Evolutionary conservation across 2,888 invertebrate species (phyloP), one percentile per base, ranked within the genome.

Genomic region (Apeira syringaria): DNA sequence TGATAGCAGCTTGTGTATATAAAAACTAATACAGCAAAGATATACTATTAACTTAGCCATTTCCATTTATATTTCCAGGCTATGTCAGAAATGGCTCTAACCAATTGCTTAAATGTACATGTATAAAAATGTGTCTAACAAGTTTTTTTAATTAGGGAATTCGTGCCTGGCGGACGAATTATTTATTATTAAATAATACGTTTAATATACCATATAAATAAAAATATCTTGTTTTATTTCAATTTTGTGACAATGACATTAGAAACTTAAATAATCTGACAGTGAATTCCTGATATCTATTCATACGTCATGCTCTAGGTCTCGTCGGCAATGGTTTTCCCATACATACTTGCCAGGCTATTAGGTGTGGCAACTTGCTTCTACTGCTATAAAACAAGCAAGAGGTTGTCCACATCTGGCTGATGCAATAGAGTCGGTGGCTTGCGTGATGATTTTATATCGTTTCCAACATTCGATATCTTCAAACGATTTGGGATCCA

Each of bases 381-480:
- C 63, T 60, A 63, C 50, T 56, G 52, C 47, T 59, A 64, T 67
- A 67, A 74, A 74, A 71, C 58, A 64, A 45, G 68, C 53, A 60
- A 70, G 71, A 76, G 72, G 74, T 64, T 74, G 72, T 59, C 76
- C 62, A 74, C 61, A 75, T 74, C 73, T 67, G 80, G 84, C 83
- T 87, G 86, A 86, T 84, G 86, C 86, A 87, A 87, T 81, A 82
- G 68, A 68, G 64, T 66, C 56, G 58, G 60, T 59, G 44, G 53
- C 64, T 86, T 85, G 72, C 84, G 64, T 74, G 66, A 73, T 70
- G 63, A 64, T 73, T 69, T 61, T 73, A 74, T 76, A 69, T 72
- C 64, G 64, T 65, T 62, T 56, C 47, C 58, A 59, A 50, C 41
- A 33, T 35, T 36, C n/a, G 32, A 39, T 46, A 33, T 49, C 40